Percentiles rank a stretch among this genome's conserved stretches.
Conservation (phyloP, 1,140 invertebrate genomes). For the Coptotermes formosanus region DNA sequence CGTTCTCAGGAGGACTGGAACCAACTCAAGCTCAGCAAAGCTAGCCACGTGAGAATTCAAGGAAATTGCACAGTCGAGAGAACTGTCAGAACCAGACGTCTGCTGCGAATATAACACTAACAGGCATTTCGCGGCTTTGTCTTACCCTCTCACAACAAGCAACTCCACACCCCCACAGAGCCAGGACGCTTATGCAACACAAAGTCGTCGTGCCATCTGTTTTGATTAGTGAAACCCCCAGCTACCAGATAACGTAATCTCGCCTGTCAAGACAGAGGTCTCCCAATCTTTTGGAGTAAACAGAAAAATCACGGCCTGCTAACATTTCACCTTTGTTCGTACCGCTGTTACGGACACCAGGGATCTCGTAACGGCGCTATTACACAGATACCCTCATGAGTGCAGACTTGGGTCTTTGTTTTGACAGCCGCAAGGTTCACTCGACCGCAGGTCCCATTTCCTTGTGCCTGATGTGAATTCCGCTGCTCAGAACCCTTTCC, state of each 20-base stretch:
- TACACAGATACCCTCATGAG: neutral
- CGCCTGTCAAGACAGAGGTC: neutral
- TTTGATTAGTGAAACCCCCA: neutral
- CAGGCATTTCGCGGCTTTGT: constrained; percentile 3
- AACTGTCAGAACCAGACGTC: neutral
- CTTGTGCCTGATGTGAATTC: neutral
- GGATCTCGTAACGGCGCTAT: neutral
- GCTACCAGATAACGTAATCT: neutral
- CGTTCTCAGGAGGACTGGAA: neutral
- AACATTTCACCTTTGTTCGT: neutral
- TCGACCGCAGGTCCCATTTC: neutral
- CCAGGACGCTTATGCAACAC: neutral
- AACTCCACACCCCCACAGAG: neutral
- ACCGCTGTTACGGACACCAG: neutral
- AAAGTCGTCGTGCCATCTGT: neutral
- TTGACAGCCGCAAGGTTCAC: neutral
- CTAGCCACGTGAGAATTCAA: constrained; percentile 10
- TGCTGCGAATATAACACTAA: constrained; percentile 19
- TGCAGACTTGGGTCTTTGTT: neutral
- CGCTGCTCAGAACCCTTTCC: neutral
- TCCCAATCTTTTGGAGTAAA: neutral
- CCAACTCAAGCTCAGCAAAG: neutral
- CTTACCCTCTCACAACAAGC: neutral
- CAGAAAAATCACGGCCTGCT: neutral
- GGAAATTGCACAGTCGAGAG: neutral